Conservation (phyloP, 2,113 vertebrate genomes). For the Archilochus colubris region DNA sequence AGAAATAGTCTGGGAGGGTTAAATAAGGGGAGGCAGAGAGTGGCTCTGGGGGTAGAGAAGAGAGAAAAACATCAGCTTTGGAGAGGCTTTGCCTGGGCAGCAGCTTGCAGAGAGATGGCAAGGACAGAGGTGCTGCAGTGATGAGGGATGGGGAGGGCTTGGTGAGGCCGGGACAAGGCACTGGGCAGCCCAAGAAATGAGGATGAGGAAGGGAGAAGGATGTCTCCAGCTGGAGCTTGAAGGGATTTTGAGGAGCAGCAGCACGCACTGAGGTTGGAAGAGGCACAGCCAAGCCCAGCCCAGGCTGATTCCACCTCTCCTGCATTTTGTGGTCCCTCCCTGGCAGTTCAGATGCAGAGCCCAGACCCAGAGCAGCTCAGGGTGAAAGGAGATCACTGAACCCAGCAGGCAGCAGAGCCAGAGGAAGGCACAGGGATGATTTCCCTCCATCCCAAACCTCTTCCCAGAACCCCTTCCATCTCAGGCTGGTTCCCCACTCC, state of each 20-base stretch:
- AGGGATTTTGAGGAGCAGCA: background rate
- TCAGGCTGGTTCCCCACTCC: background rate
- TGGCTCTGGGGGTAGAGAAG: background rate
- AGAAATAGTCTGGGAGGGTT: fast-evolving
- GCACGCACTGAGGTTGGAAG: background rate
- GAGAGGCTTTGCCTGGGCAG: no score
- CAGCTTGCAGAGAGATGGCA: background rate
- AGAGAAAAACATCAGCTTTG: background rate
- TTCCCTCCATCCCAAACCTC: background rate
- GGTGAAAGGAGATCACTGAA: background rate
- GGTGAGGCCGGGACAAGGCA: background rate
- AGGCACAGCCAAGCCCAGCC: background rate
- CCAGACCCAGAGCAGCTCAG: no score
- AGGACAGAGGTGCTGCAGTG: background rate
- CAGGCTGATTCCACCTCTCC: background rate
- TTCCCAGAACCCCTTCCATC: background rate
- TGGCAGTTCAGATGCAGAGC: background rate
- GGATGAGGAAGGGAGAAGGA: background rate
- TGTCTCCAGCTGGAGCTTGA: no score
- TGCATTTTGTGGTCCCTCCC: fast-evolving
- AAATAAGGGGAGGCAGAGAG: background rate
- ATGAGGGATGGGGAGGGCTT: background rate
- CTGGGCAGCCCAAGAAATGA: background rate
- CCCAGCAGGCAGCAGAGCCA: background rate
- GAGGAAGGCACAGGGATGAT: background rate